Base-by-base conservation (phyloP, 2,113 vertebrate genomes). In the Ictalurus punctatus region DNA sequence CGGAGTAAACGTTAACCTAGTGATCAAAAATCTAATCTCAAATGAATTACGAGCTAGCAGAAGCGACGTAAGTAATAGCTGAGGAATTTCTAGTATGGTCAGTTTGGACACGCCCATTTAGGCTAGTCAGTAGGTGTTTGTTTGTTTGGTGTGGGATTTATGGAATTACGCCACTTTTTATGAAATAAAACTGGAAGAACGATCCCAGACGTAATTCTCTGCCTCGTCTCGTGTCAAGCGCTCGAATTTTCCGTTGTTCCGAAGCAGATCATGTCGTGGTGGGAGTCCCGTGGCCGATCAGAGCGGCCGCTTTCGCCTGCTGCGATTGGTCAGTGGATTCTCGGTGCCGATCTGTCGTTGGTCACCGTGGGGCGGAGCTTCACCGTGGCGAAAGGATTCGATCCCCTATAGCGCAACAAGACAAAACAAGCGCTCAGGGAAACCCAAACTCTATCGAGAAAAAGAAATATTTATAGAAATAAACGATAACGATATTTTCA, bases 341-440 rank as follows among this genome's bases (percentile, higher is more conserved):
- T 92, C 34, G 97, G 97, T 0, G 96, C 94, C 0, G 97, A 98
- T 93, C 97, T 96, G 93, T 98, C 97, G 0, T 98, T 96, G 94
- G 97, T 98, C 48, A 96, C 91, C 0, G 97, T 98, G 37, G 97
- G 97, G 0, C 96, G 96, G 84, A 98, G 96, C 93, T 98, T 98
- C 44, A 98, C 97, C 0, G 97, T 98, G 87, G 97, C 97, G 58
- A 98, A 98, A 0, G 97, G 97, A 92, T 98, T 98, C 2, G 97
- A 97, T 87, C 97, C 97, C 90, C 96, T 96, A 91, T 95, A 94
- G 88, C 85, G 84, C 54, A 90, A 88, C 69, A 86, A 67, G 61
- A 78, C 74, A 2, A 30, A 37, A 86, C 71, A 85, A 23, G 23
- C 79, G 23, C 34, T 25, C 27, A 86, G 71, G 19, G n/a, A 74